These are phyloP conservation scores for Alectura lathami DNA, from an alignment of 2,113 vertebrate genomes.

Conservation along the genomic window DNA sequence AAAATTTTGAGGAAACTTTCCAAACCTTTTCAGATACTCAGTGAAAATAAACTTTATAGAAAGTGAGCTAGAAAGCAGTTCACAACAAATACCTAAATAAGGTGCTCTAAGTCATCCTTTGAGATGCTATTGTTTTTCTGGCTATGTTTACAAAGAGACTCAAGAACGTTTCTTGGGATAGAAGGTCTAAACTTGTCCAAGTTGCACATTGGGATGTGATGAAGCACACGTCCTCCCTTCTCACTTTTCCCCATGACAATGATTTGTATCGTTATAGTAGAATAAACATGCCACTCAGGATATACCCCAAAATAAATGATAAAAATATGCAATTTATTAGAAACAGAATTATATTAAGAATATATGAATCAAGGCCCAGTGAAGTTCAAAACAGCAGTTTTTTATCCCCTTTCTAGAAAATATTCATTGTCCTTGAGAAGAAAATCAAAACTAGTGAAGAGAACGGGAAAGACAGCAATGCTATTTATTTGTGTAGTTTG, in stretches of 20 bases:
- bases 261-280: not conserved
- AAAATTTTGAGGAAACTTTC: not conserved
- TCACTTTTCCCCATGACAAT: not conserved
- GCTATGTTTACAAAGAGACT: not conserved
- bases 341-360: not conserved
- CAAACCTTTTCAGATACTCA: not conserved
- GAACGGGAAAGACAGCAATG: not conserved
- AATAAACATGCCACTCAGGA: not conserved
- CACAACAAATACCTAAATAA: not conserved
- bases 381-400: not conserved
- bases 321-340: not conserved
- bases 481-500: not conserved
- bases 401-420: not conserved
- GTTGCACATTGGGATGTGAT: not conserved
- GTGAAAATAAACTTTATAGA: not conserved
- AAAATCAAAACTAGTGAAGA: not conserved
- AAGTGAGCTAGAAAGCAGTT: not conserved
- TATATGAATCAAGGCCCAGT: not conserved
- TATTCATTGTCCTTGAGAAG: not conserved
- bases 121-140: not conserved
- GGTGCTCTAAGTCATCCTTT: not conserved
- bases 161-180: not conserved
- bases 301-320: not conserved
- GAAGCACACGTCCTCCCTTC: not conserved
- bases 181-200: not conserved